Percentiles rank a stretch among this genome's conserved stretches.
These are phyloP conservation scores for Ceratotherium simum DNA, from an alignment of 2,113 vertebrate species.

Conservation along the genomic window DNA sequence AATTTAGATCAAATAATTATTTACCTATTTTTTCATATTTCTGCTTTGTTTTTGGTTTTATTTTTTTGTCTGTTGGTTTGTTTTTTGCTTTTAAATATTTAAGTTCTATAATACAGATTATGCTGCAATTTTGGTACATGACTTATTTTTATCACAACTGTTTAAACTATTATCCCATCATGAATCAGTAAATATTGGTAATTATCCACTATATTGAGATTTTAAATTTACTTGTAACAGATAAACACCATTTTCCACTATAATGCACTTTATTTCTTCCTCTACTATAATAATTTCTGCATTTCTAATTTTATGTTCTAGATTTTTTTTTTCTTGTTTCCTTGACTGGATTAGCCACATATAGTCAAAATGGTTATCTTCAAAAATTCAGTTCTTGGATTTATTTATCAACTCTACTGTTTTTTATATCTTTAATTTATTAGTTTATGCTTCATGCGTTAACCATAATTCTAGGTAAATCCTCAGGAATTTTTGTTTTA, in stretches of 20 bases:
- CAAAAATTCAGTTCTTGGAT: not conserved
- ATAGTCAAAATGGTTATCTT: not conserved
- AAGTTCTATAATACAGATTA: not conserved
- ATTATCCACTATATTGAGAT: not conserved
- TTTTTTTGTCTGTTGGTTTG: not conserved
- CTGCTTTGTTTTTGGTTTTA: not conserved
- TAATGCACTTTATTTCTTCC: not conserved
- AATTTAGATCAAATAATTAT: not conserved
- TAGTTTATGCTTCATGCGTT: not conserved
- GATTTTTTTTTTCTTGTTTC: not conserved
- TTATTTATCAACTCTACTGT: not conserved
- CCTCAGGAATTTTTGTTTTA: not conserved
- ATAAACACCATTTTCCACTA: not conserved
- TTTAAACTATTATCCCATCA: not conserved
- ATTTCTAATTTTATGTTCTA: not conserved
- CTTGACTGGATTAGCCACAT: not conserved
- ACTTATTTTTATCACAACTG: not conserved
- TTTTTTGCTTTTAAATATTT: not conserved
- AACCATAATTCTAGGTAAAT: not conserved
- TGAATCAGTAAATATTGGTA: not conserved
- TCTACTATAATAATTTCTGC: not conserved
- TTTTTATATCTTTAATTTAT: not conserved
- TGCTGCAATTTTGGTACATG: not conserved
- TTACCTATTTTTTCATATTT: not conserved
- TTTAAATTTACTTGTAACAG: not conserved